Evolutionary conservation across 2,797 vertebrate species (phyloP).

Genomic region (Eleutherodactylus coqui): DNA sequence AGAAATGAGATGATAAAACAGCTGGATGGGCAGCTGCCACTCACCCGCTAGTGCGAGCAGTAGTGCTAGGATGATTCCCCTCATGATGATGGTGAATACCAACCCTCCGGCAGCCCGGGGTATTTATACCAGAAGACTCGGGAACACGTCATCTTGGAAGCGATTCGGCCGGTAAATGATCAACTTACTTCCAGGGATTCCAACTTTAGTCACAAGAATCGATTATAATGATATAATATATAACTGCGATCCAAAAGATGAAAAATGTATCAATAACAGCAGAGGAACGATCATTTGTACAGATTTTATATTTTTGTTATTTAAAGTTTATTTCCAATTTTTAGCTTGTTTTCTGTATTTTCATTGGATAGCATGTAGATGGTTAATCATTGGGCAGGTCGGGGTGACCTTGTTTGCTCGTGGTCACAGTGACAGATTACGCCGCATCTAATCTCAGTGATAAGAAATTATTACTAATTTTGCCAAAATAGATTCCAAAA

Average conservation of each 20-base stretch:
- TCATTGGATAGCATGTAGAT: not conserved
- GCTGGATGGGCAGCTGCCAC: not conserved
- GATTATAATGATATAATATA: not conserved
- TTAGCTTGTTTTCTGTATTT: not conserved
- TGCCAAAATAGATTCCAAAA: conserved; percentile 5
- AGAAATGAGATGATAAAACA: not conserved
- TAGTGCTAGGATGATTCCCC: conserved; percentile 69
- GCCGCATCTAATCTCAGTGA: conserved; percentile 47
- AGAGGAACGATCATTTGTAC: not conserved
- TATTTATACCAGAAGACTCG: conserved; percentile 70
- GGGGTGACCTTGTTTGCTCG: conserved; percentile 63
- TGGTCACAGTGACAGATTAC: conserved; percentile 70
- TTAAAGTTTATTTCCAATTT: not conserved
- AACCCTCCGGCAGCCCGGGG: conserved; percentile 15
- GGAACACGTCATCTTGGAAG: conserved; percentile 64
- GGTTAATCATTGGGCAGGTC: conserved; percentile 59
- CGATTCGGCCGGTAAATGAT: conserved; percentile 68
- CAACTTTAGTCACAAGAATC: conserved; percentile 62
- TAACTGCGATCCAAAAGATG: not conserved
- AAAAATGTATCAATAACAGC: not conserved
- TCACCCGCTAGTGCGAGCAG: conserved; percentile 71
- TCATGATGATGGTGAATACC: conserved; percentile 73
- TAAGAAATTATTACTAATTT: conserved; percentile 14
- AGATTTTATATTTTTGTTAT: too few species aligned
- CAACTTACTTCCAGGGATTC: conserved; percentile 67